Percentiles rank a stretch among this genome's conserved stretches.
Evolutionary conservation across 2,113 vertebrate species (phyloP).

Genomic region (Emydura subglobosa): DNA sequence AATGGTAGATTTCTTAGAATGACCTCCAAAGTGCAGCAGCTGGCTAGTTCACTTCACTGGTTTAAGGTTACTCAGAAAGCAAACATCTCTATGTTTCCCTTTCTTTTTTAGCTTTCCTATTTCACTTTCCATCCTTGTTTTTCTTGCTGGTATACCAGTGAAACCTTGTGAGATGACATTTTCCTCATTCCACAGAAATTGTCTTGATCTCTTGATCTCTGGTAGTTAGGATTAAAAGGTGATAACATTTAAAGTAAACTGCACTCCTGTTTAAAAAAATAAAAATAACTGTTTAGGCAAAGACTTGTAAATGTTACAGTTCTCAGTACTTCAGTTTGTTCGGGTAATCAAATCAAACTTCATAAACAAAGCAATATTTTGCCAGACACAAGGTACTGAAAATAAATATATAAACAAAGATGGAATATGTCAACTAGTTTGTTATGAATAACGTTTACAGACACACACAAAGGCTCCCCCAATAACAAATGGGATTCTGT

Average conservation of each 20-base stretch:
- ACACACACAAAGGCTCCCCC: neutral
- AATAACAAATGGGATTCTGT: neutral
- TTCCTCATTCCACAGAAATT: neutral
- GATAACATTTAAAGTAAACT: neutral
- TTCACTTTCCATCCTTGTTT: neutral
- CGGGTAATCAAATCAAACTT: neutral
- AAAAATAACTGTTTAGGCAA: neutral
- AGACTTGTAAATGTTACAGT: neutral
- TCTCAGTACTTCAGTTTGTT: neutral
- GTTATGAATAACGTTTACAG: rapidly evolving
- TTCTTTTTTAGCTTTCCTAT: neutral
- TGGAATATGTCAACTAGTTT: neutral
- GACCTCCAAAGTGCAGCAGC: neutral
- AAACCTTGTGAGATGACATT: neutral
- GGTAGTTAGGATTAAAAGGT: neutral
- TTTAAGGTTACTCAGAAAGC: neutral
- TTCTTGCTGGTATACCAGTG: neutral
- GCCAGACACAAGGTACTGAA: neutral
- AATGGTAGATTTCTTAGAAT: neutral
- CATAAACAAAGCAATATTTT: neutral
- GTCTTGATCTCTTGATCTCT: neutral
- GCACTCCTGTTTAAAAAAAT: neutral
- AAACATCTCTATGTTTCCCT: neutral
- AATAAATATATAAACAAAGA: neutral
- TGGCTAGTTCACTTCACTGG: neutral